phyloP scores from a whole-genome alignment of 2,797 vertebrate genomes.

The Delichon dasypus region DNA sequence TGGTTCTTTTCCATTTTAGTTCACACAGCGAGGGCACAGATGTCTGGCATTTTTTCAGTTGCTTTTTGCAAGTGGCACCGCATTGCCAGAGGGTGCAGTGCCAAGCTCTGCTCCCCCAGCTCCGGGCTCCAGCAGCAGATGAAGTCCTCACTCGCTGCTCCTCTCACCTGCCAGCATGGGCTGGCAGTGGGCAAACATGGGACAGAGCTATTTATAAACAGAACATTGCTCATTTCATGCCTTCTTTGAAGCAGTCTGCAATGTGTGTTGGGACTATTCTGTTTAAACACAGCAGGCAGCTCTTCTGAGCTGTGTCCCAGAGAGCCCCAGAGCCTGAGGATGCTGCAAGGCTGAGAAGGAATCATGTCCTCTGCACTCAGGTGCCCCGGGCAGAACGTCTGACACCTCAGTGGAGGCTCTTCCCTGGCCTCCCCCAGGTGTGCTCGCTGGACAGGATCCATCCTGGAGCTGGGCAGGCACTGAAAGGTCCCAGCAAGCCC shows the following conservation, averaged over 20 bases:
- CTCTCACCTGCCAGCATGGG: slow-evolving; percentile 41
- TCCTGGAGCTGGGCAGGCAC: not conserved
- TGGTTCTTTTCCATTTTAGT: slow-evolving; percentile 28
- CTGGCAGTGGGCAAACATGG: slow-evolving; percentile 35
- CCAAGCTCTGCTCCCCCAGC: slow-evolving; percentile 19
- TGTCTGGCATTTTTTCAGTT: slow-evolving; percentile 54
- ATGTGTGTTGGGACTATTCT: not conserved
- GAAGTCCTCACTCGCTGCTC: slow-evolving; percentile 1
- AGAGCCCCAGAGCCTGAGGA: not conserved
- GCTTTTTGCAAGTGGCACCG: not conserved
- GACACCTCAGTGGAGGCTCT: not conserved
- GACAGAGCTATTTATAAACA: not conserved
- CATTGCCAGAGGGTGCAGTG: not conserved
- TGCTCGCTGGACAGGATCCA: not conserved
- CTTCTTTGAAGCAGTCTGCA: not conserved
- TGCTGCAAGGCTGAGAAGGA: not conserved
- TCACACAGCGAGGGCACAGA: slow-evolving; percentile 29
- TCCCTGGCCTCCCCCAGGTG: not conserved
- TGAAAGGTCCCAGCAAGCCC: not conserved
- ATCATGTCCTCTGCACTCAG: not conserved
- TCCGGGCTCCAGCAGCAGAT: not conserved
- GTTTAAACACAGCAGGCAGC: not conserved
- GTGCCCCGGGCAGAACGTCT: not conserved
- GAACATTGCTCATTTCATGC: not conserved
- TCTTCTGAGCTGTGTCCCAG: not conserved